Evolutionary conservation across 1,140 invertebrate genomes (phyloP), one percentile per base, ranked within the genome.

Genomic region (Telenomus remus): DNA sequence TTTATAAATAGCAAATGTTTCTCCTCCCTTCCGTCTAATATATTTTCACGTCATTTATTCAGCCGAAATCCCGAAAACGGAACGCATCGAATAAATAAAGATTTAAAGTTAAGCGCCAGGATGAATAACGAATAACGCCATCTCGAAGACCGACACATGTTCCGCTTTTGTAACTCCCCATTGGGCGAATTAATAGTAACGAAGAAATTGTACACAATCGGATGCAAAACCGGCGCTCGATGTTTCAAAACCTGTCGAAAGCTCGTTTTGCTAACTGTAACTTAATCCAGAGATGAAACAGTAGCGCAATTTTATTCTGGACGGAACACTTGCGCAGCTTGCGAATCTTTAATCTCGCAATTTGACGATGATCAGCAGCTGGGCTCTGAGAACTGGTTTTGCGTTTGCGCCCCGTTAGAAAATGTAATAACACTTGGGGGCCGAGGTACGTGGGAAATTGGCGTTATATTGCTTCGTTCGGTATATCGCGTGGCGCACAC

Each of bases 321-420:
- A 55, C 39, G 57, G 33, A 70, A 61, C 66, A 61, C 57, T 70
- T 56, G 66, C 51, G 27, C 56, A 44, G 48, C 33, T 49, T 60
- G 59, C 65, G 59, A 70, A 76, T 70, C 65, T 76, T 70, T 59
- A 64, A 65, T 76, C 64, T 65, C 12, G 54, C 73, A 65, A 76
- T 69, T 69, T 66, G 64, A 76, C 55, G 71, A 74, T 74, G 73
- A 76, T 73, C 74, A 66, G 74, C 72, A 71, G 68, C 71, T 63
- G 63, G 51, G 61, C 19, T 27, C 19, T 60, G 70, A 74, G 71
- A 76, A 71, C 74, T 76, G 74, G 74, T 76, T n/a, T 76, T 71
- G 60, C 66, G 60, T 70, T 76, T 65, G 73, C 65, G 73, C 60
- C 66, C 65, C 74, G 66, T 76, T 76, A 76, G 59, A 76, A 76